Evolutionary conservation across 2,797 vertebrate genomes (phyloP).

Genomic region (Phataginus tricuspis): DNA sequence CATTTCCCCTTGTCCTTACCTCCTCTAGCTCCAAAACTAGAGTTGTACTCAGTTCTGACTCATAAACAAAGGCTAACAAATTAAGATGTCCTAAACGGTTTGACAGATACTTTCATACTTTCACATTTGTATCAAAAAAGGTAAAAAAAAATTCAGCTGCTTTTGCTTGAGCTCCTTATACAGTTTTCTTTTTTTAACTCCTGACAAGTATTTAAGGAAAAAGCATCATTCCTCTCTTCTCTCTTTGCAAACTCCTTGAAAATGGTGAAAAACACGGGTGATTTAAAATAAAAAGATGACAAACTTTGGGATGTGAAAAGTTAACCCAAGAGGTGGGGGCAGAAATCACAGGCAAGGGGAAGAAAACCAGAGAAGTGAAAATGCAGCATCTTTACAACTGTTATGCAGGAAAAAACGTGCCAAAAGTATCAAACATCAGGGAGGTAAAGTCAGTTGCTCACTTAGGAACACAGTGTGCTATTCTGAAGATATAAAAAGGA

Average conservation of each 20-base stretch:
- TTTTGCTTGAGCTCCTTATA: background rate
- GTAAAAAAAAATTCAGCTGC: background rate
- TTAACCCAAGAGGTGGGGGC: background rate
- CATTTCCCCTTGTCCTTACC: background rate
- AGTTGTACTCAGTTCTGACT: background rate
- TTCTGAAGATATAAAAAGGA: background rate
- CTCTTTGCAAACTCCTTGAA: slow-evolving; percentile 31
- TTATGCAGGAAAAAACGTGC: background rate
- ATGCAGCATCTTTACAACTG: background rate
- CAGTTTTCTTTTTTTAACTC: background rate
- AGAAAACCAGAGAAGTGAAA: background rate
- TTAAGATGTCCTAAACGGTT: background rate
- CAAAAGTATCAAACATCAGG: background rate
- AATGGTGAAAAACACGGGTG: background rate
- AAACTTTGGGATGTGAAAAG: background rate
- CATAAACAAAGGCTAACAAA: background rate
- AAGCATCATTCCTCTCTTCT: background rate
- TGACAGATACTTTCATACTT: background rate
- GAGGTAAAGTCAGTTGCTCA: background rate
- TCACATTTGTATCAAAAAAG: background rate
- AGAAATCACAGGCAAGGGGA: background rate
- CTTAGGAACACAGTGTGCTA: background rate
- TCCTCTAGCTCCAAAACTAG: background rate
- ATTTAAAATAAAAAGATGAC: background rate
- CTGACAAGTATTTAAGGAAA: background rate